A percentile compares a stretch with the other conserved stretches of the same genome.
Evolutionary conservation across 2,113 vertebrate genomes (phyloP).

Genomic region (Scatophagus argus): DNA sequence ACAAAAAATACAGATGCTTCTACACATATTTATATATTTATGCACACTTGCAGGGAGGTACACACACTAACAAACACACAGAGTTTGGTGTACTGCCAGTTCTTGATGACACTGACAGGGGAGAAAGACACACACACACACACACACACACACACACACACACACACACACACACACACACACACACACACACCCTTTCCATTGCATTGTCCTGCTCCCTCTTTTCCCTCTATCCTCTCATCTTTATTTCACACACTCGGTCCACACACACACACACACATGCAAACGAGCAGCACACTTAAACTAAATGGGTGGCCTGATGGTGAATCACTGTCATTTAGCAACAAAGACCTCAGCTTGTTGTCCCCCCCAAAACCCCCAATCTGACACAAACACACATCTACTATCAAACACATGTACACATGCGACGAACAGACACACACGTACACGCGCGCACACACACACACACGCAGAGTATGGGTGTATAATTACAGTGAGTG

Average conservation of each 20-base stretch:
- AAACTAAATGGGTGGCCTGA: constrained; percentile 72
- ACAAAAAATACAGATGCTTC: no score
- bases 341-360: constrained; percentile 78
- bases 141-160: constrained; percentile 36
- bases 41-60: not conserved
- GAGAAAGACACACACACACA: constrained; percentile 22
- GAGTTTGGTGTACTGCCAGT: constrained; percentile 56
- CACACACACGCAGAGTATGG: constrained; percentile 51
- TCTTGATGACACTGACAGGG: constrained; percentile 36
- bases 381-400: constrained; percentile 25
- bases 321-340: constrained; percentile 79
- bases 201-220: constrained; percentile 7
- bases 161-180: constrained; percentile 31
- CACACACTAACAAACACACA: constrained; percentile 21
- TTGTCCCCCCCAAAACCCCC: constrained; percentile 65
- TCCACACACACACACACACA: constrained; percentile 32
- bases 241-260: constrained; percentile 48
- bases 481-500: constrained; percentile 81
- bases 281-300: constrained; percentile 64
- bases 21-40: not conserved
- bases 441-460: constrained; percentile 14
- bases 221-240: constrained; percentile 44
- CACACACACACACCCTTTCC: constrained; percentile 32
- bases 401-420: not conserved
- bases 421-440: constrained; percentile 19